Evolutionary conservation across 2,888 invertebrate genomes (phyloP).

Genomic region (Drosophila melanosoma): DNA sequence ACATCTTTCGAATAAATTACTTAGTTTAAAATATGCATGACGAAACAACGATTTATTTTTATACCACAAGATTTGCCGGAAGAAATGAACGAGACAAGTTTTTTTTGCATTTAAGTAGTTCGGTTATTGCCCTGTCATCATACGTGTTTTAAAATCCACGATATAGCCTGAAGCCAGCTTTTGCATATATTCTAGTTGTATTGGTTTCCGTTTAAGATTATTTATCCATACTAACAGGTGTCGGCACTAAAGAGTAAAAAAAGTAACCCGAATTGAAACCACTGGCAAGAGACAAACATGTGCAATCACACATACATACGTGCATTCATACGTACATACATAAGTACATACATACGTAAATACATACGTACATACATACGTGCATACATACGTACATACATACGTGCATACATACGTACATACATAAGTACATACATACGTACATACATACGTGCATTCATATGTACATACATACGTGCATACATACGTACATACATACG

Average conservation of each 20-base stretch:
- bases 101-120: slow-evolving; percentile 12
- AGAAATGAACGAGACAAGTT: slow-evolving; percentile 46
- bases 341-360: background rate
- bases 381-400: too few species aligned
- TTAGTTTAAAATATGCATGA: slow-evolving; percentile 48
- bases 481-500: background rate
- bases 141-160: background rate
- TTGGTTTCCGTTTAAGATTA: background rate
- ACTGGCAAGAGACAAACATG: too few species aligned
- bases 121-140: slow-evolving; percentile 56
- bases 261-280: background rate
- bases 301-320: too few species aligned
- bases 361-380: background rate
- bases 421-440: background rate
- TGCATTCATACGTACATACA: too few species aligned
- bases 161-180: too few species aligned
- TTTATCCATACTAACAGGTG: background rate
- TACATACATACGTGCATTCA: too few species aligned
- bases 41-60: slow-evolving; percentile 32
- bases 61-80: slow-evolving; percentile 30
- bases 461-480: background rate
- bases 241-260: background rate
- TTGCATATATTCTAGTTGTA: background rate
- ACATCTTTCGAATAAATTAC: slow-evolving; percentile 34
- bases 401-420: too few species aligned